Base-by-base conservation (phyloP, 2,888 invertebrate species). In the Oscheius sp. region DNA sequence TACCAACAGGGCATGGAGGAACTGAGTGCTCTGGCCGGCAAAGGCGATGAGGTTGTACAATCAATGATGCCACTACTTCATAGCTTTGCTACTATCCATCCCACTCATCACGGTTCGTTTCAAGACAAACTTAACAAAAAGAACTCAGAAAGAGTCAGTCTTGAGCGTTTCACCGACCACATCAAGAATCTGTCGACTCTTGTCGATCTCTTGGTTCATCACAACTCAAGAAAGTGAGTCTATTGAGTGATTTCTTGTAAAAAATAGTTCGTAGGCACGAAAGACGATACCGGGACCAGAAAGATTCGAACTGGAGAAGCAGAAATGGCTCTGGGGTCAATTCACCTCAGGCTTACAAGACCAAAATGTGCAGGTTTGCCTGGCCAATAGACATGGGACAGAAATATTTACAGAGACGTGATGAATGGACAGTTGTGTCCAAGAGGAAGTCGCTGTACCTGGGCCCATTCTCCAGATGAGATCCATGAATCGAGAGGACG, bases 381-480 rank as follows among this genome's bases (percentile, higher is more conserved):
- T 35, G 3, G 35, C 10, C 35, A 10, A 37, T 7, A 29, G 13
- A 10, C 13, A 35, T 58, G 32, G 13, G 2, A 60, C n/a, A 5
- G 55, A 53, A 53, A 53, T 53, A 3, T 4, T 75, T 82, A 32
- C 85, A 92, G 96, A 0, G 95, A 96, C 90, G 92, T 95, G 10
- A 92, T 93, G 1, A 91, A 93, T 35, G 92, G 94, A 13, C 93
- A 94, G 0, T 93, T 93, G 78, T 96, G 96, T 89, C 95, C 96
- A 0, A 92, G 96, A 10, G 94, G 95, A 3, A 93, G 92, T 58
- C 93, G 93, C 84, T 96, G 96, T 90, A 95, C 94, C 0, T 96
- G 95, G 91, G 95, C 96, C 5, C 96, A 96, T 90, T 94, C 94
- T 0, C 94, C 94, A 81, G 94, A 95, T 80, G 96, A 96, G 90